A percentile compares a stretch with the other conserved stretches of the same genome.
phyloP scores from a whole-genome alignment of 2,797 vertebrate species.

The Anabacerthia variegaticeps region DNA sequence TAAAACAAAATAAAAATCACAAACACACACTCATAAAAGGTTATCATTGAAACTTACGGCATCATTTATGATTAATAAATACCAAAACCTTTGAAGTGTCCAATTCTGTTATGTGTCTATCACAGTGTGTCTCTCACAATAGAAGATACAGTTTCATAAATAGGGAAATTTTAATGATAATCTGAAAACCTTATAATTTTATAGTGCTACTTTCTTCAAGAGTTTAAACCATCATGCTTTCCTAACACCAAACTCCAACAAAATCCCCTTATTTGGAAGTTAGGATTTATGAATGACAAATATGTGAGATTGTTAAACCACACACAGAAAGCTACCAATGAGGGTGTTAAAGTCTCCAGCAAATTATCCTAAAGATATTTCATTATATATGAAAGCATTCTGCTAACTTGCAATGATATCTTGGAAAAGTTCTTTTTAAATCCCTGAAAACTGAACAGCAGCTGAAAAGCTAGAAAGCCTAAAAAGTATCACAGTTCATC shows the following conservation, averaged over 20 bases:
- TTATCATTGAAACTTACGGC: background rate
- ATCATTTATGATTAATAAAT: background rate
- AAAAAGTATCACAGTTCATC: background rate
- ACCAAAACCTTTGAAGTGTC: background rate
- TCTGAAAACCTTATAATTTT: background rate
- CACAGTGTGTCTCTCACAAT: background rate
- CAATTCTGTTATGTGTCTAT: background rate
- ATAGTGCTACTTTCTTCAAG: background rate
- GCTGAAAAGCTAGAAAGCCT: slow-evolving; percentile 26
- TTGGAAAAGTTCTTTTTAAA: slow-evolving; percentile 22
- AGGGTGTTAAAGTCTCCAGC: background rate
- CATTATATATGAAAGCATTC: slow-evolving; percentile 6
- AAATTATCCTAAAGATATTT: slow-evolving; percentile 44
- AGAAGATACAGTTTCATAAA: background rate
- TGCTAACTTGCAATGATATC: slow-evolving; percentile 23
- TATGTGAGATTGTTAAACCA: background rate
- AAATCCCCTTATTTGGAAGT: background rate
- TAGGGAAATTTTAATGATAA: background rate
- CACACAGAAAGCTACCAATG: background rate
- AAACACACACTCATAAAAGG: background rate
- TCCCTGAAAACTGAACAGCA: slow-evolving; percentile 18
- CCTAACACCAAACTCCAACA: background rate
- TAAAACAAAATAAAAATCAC: background rate
- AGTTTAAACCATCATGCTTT: background rate
- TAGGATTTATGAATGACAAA: background rate